Conservation (phyloP, 2,797 vertebrate genomes). For the Hypotaenidia philippensis region DNA sequence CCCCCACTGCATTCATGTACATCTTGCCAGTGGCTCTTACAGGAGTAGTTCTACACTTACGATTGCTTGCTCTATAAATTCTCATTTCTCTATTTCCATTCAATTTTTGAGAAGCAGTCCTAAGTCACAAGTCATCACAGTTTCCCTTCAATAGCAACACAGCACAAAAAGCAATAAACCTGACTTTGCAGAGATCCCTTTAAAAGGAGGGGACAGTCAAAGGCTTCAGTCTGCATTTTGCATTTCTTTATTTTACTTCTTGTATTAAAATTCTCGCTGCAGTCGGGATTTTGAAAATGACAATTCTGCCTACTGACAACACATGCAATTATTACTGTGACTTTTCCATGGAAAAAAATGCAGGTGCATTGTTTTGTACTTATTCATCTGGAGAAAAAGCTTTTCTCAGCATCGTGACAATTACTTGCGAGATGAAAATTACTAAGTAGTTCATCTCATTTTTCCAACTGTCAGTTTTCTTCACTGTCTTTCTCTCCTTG, state of each 20-base stretch:
- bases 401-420: conserved; percentile 16
- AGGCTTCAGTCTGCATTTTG: not conserved
- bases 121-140: not conserved
- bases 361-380: conserved; percentile 12
- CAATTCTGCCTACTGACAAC: not conserved
- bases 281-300: conserved; percentile 29
- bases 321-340: not conserved
- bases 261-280: not conserved
- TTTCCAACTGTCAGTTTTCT: conserved; percentile 19
- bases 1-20: not conserved
- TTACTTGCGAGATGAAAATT: conserved; percentile 35
- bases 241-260: not conserved
- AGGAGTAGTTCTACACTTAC: not conserved
- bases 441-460: not conserved
- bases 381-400: conserved; percentile 29
- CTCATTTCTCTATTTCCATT: not conserved
- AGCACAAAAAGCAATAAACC: not conserved
- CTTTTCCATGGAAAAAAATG: conserved; percentile 1
- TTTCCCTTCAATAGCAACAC: not conserved
- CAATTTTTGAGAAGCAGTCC: not conserved
- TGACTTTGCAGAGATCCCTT: not conserved
- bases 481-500: not conserved
- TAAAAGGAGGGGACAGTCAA: not conserved
- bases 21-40: not conserved
- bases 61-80: not conserved